phyloP scores from a whole-genome alignment of 2,113 vertebrate genomes.

The Ammospiza caudacuta region DNA sequence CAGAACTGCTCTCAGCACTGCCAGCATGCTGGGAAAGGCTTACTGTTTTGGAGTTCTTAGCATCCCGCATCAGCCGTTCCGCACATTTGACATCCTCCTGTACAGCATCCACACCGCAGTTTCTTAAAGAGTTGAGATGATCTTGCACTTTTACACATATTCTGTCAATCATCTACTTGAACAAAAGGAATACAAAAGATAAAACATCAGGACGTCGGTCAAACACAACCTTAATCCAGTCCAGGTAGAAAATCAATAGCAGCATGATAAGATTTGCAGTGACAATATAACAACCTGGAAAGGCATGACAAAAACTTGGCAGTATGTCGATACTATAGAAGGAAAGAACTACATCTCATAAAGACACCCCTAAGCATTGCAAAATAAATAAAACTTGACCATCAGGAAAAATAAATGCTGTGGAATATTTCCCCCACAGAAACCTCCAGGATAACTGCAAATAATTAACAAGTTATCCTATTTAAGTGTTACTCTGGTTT shows the following conservation, averaged over 20 bases:
- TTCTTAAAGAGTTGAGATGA: slow-evolving; percentile 93
- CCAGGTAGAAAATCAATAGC: background rate
- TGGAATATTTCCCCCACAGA: background rate
- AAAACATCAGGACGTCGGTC: background rate
- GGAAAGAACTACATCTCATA: background rate
- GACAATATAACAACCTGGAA: background rate
- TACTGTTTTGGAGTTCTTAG: slow-evolving; percentile 97
- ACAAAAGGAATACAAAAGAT: background rate
- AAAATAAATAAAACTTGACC: background rate
- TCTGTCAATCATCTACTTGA: slow-evolving; percentile 91
- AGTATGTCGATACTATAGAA: background rate
- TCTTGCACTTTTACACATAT: slow-evolving; percentile 98
- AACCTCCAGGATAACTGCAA: background rate
- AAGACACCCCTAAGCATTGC: background rate
- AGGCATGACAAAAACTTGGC: background rate
- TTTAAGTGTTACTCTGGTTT: background rate
- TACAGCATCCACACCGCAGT: slow-evolving; percentile 83
- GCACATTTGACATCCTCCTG: slow-evolving; percentile 91
- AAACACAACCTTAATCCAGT: background rate
- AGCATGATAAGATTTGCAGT: background rate
- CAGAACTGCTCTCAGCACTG: background rate
- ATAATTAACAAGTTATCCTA: background rate
- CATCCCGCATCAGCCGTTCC: slow-evolving; percentile 92
- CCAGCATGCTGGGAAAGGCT: background rate
- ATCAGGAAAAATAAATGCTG: background rate